Conservation (phyloP, 1,140 invertebrate species). For the Lucilia sericata region DNA sequence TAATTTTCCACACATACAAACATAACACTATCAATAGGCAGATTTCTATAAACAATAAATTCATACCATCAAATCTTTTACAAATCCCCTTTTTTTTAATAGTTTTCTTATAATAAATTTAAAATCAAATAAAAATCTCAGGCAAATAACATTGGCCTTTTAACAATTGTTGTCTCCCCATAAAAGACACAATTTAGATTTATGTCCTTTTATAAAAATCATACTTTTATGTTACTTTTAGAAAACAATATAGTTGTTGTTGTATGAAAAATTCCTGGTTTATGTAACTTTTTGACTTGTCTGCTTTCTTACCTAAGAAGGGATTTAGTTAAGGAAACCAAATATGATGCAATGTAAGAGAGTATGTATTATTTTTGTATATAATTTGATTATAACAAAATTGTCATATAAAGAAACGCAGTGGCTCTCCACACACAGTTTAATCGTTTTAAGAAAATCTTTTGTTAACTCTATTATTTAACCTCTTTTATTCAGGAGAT, state of each 20-base stretch:
- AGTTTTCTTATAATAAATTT: background rate
- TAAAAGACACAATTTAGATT: conserved; percentile 13
- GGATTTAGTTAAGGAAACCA: background rate
- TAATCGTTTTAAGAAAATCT: background rate
- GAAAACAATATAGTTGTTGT: background rate
- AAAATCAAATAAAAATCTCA: background rate
- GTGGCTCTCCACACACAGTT: background rate
- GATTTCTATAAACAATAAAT: too few species aligned
- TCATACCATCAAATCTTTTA: background rate
- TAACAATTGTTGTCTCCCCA: background rate
- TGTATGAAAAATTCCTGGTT: background rate
- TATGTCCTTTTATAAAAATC: conserved; percentile 4
- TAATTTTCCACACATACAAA: too few species aligned
- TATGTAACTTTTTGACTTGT: background rate
- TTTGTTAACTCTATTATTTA: background rate
- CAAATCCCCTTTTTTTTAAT: background rate
- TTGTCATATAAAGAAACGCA: background rate
- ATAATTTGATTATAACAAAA: conserved; percentile 10
- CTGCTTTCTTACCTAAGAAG: background rate
- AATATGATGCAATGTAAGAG: background rate
- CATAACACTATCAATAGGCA: too few species aligned
- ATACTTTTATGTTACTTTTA: background rate
- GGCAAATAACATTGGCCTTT: background rate
- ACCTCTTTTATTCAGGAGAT: background rate
- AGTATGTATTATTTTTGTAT: background rate